Evolutionary conservation across 1,140 invertebrate genomes (phyloP).

Genomic region (Capitella teleta): DNA sequence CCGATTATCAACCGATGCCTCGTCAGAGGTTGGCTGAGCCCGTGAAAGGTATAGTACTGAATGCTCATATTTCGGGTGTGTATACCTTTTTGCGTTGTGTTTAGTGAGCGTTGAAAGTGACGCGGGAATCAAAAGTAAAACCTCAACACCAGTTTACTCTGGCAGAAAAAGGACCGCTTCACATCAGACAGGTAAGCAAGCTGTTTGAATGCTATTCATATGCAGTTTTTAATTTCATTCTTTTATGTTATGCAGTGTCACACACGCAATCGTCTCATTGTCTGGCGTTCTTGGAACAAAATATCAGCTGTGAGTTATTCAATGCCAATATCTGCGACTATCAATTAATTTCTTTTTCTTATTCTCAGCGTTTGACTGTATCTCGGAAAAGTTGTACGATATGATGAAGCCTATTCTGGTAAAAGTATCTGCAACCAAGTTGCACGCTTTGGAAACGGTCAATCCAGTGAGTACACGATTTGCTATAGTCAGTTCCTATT

Average conservation of each 20-base stretch:
- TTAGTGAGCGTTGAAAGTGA: background rate
- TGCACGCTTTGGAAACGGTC: constrained; percentile 73
- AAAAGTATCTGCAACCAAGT: constrained; percentile 67
- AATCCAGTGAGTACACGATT: constrained; percentile 72
- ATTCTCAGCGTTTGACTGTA: constrained; percentile 65
- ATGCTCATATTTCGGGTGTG: too few species aligned
- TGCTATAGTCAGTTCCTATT: too few species aligned
- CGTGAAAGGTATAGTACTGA: too few species aligned
- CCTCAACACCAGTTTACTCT: background rate
- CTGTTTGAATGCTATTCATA: background rate
- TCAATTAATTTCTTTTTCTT: constrained; percentile 5
- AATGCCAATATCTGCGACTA: background rate
- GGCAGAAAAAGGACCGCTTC: background rate
- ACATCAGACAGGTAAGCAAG: background rate
- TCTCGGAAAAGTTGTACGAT: constrained; percentile 85
- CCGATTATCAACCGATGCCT: too few species aligned
- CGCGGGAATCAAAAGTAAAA: background rate
- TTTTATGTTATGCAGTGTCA: constrained; percentile 45
- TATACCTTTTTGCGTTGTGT: background rate
- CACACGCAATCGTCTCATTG: constrained; percentile 72
- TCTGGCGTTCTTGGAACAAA: constrained; percentile 72
- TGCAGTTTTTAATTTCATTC: constrained; percentile 11
- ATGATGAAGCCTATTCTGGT: constrained; percentile 83
- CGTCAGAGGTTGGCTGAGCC: too few species aligned
- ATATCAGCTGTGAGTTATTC: constrained; percentile 63